phyloP scores from a whole-genome alignment of 2,797 vertebrate genomes.

The Clarias laeviceps region DNA sequence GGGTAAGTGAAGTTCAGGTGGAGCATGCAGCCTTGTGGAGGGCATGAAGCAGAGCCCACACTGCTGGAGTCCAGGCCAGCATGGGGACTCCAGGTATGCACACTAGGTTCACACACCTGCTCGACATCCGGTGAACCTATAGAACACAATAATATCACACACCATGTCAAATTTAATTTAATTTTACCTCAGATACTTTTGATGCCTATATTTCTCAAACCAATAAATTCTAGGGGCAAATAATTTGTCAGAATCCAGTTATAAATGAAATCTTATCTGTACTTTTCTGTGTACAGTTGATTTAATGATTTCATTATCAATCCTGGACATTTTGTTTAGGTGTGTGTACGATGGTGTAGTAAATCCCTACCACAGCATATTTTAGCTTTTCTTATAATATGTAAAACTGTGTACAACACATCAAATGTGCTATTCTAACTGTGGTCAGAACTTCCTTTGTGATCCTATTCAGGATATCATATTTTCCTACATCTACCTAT shows the following conservation, averaged over 20 bases:
- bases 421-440: constrained; percentile 13
- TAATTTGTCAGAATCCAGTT: background rate
- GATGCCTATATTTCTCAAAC: background rate
- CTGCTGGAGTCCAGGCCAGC: constrained; percentile 78
- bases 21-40: constrained; percentile 92
- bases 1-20: constrained; percentile 89
- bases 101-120: constrained; percentile 93
- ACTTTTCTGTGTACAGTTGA: background rate
- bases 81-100: constrained; percentile 95
- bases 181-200: background rate
- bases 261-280: background rate
- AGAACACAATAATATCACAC: background rate
- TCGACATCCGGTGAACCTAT: constrained; percentile 94
- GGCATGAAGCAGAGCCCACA: constrained; percentile 85
- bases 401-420: background rate
- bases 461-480: background rate
- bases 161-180: background rate
- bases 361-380: background rate
- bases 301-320: background rate
- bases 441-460: constrained; percentile 7
- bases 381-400: background rate
- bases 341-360: background rate
- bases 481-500: constrained; percentile 1
- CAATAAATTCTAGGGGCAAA: background rate
- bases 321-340: background rate